Evolutionary conservation across 2,797 vertebrate genomes (phyloP), one percentile per base, ranked within the genome.

Genomic region (Gobionotothen gibberifrons): DNA sequence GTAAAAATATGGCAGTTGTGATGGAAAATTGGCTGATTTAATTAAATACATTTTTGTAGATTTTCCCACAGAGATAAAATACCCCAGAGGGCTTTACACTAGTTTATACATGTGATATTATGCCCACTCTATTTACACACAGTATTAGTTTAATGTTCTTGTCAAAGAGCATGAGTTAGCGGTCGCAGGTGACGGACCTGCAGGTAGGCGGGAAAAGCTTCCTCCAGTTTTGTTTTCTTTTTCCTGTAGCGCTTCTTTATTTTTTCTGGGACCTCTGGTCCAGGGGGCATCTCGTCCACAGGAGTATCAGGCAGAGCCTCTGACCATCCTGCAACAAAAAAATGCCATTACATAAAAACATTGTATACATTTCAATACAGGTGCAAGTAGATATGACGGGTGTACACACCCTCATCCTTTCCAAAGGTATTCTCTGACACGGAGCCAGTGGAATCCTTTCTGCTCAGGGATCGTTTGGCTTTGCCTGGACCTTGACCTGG

Each of bases 151-250:
- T 26, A 39, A 19, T 36, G 19, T 32, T 61, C 29, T 21, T 39
- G 10, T 43, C 17, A 65, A 17, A 69, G n/a, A 44, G 2, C 19
- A 42, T 43, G 10, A 29, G 3, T 53, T 21, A 15, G 21, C 14
- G 19, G 46, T 64, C 13, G 63, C 52, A 59, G 36, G 22, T 42
- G 14, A 74, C 88, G 72, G 87, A 98, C 98, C 96, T 99, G 98
- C 74, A 99, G 90, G 78, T 99, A 99, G 40, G 96, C 91, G 74
- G 98, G 98, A 88, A 99, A 99, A 6, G 95, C 97, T 88, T 99
- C 98, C 86, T 99, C 98, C 13, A 99, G 94, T 80, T 99, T 99
- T 47, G 98, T 99, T 92, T 99, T 99, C 94, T 98, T 97, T 88
- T 99, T 99, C 66, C 97, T 85, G 89, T 99, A 99, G 74, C 98